Conservation (phyloP, 1,140 invertebrate species). For the Zaprionus ornatus region DNA sequence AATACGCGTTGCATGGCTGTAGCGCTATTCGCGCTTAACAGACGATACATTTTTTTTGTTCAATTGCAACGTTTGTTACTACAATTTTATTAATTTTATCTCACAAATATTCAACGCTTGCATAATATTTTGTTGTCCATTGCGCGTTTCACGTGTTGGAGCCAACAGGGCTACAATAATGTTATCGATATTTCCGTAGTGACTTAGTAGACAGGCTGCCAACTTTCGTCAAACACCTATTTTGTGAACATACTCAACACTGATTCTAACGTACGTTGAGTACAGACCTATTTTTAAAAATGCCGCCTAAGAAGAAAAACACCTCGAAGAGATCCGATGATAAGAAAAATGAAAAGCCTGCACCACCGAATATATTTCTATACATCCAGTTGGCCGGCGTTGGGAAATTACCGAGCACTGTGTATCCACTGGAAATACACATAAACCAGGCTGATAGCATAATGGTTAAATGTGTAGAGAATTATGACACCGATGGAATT, state of each 20-base stretch:
- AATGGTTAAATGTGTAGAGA: slow-evolving; percentile 57
- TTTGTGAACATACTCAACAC: slow-evolving; percentile 10
- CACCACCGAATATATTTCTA: slow-evolving; percentile 60
- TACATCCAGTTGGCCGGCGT: slow-evolving; percentile 53
- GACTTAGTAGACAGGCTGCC: background rate
- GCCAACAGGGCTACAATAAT: slow-evolving; percentile 27
- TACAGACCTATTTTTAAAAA: background rate
- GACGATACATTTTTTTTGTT: slow-evolving; percentile 63
- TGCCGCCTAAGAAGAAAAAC: slow-evolving; percentile 20
- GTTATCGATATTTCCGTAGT: background rate
- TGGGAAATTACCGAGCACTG: background rate
- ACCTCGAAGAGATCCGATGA: background rate
- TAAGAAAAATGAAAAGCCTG: background rate
- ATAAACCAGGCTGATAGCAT: slow-evolving; percentile 33
- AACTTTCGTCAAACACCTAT: slow-evolving; percentile 11
- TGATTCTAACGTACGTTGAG: slow-evolving; percentile 25
- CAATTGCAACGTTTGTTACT: slow-evolving; percentile 30
- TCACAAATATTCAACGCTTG: slow-evolving; percentile 38
- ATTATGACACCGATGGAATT: slow-evolving; percentile 58
- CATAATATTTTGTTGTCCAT: slow-evolving; percentile 55
- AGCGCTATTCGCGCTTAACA: slow-evolving; percentile 58
- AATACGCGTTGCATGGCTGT: slow-evolving; percentile 50
- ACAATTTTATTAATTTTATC: slow-evolving; percentile 31
- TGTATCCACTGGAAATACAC: slow-evolving; percentile 40
- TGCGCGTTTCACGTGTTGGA: slow-evolving; percentile 50